These are phyloP conservation scores for Vidua macroura DNA, from an alignment of 2,113 vertebrate species.

Conservation along the genomic window DNA sequence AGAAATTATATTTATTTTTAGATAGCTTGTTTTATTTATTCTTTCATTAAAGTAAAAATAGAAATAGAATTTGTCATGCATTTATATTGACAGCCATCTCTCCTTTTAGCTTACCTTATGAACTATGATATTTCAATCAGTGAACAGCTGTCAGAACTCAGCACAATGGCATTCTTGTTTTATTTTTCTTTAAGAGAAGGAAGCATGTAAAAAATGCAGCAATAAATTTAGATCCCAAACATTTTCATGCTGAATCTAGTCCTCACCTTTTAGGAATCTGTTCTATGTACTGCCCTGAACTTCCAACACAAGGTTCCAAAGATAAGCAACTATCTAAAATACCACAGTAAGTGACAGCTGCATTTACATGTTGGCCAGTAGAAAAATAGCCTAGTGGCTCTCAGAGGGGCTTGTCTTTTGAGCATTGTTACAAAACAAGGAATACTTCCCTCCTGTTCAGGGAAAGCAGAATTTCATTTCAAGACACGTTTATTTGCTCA, in stretches of 20 bases:
- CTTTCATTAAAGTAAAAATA: neutral
- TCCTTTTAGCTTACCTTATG: neutral
- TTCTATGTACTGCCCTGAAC: neutral
- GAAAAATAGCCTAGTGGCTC: neutral
- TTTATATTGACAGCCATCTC: neutral
- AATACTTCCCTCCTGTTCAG: neutral
- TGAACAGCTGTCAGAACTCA: neutral
- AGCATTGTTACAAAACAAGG: neutral
- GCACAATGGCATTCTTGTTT: neutral
- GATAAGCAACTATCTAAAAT: rapidly evolving
- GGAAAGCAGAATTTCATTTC: neutral
- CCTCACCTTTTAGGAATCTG: neutral
- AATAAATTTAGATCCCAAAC: neutral
- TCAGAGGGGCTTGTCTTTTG: neutral
- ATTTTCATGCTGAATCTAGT: neutral
- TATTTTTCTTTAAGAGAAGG: neutral
- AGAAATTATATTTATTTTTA: neutral
- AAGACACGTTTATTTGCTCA: neutral
- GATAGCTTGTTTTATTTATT: neutral
- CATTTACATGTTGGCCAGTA: neutral
- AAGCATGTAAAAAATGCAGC: neutral
- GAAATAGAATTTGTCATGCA: neutral
- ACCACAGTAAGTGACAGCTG: neutral
- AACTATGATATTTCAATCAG: neutral
- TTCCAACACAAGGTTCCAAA: neutral